These are phyloP conservation scores for Rhinoraja longicauda DNA, from an alignment of 2,797 vertebrate genomes.

Conservation along the genomic window DNA sequence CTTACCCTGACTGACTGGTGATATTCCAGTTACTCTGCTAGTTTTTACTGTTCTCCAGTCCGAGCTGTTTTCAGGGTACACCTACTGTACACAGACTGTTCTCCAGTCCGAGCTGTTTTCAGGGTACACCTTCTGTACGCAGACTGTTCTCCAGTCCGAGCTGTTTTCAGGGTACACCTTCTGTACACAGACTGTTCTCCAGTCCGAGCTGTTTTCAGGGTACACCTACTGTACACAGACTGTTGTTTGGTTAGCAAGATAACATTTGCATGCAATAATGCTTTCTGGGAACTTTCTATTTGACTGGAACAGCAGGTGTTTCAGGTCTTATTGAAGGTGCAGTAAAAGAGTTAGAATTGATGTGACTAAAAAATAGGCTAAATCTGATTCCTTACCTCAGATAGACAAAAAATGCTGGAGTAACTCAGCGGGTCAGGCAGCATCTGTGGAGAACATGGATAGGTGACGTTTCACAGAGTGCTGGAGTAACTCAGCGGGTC, in stretches of 20 bases:
- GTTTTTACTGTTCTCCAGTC: neutral
- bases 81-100: neutral
- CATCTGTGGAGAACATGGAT: no score
- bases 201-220: neutral
- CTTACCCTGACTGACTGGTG: neutral
- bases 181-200: neutral
- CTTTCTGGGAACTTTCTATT: neutral
- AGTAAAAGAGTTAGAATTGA: neutral
- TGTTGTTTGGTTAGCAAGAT: neutral
- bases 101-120: neutral
- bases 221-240: neutral
- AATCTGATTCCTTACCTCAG: neutral
- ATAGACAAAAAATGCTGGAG: no score
- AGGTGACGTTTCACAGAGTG: no score
- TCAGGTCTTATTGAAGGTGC: neutral
- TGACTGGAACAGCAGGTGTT: neutral
- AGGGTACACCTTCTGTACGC: neutral
- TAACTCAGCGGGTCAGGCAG: no score
- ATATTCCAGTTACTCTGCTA: neutral
- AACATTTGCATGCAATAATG: neutral
- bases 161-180: neutral
- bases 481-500: no score
- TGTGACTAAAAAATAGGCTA: neutral
- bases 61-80: neutral
- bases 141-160: neutral